Evolutionary conservation across 2,888 invertebrate species (phyloP).

Genomic region (Subacronicta megacephala): DNA sequence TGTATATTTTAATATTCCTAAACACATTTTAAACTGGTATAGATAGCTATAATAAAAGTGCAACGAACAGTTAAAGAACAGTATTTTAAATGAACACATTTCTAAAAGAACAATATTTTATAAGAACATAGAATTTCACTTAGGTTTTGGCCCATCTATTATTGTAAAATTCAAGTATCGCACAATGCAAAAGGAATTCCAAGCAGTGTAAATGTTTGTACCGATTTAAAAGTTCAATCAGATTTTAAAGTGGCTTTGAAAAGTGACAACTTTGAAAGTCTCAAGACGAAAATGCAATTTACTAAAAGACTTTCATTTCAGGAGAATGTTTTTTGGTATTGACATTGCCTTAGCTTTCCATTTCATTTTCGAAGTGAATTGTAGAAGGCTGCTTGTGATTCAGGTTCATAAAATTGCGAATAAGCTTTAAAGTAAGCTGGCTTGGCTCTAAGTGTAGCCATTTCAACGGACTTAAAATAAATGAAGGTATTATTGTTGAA

Average conservation of each 20-base stretch:
- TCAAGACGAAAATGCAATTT: slow-evolving; percentile 59
- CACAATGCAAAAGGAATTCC: slow-evolving; percentile 17
- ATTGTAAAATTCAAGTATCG: slow-evolving; percentile 16
- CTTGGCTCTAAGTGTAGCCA: no score
- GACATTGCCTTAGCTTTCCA: slow-evolving; percentile 35
- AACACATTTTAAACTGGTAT: no score
- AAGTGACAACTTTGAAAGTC: slow-evolving; percentile 52
- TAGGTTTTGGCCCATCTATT: not conserved
- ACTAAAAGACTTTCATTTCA: slow-evolving; percentile 58
- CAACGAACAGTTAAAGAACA: no score
- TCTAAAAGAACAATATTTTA: not conserved
- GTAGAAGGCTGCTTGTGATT: not conserved
- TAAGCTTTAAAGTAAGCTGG: no score
- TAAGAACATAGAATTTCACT: not conserved
- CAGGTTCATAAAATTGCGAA: no score
- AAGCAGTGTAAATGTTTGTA: slow-evolving; percentile 32
- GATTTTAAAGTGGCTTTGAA: slow-evolving; percentile 49
- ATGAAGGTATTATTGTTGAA: no score
- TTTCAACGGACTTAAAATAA: no score
- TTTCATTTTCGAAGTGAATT: slow-evolving; percentile 38
- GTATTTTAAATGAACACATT: no score
- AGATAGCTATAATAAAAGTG: no score
- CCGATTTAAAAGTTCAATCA: slow-evolving; percentile 47
- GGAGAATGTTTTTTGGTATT: slow-evolving; percentile 45
- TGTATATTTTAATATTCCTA: no score